These are phyloP conservation scores for Elegia similella DNA, from an alignment of 2,888 invertebrate genomes.

Conservation along the genomic window DNA sequence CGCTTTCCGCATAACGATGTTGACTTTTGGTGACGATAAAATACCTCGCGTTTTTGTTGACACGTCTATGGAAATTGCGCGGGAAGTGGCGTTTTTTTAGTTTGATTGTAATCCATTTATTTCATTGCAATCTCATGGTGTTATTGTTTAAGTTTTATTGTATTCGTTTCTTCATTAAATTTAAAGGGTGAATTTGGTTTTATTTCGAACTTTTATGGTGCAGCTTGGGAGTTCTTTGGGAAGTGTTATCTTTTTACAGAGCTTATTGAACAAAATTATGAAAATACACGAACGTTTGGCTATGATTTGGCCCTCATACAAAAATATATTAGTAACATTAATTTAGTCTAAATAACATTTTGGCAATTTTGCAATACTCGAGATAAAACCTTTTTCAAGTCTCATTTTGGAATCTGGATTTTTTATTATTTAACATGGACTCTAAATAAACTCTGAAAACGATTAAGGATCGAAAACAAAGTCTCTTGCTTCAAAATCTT, in stretches of 20 bases:
- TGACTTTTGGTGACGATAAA: slow-evolving; percentile 18
- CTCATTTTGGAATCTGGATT: too few relatives aligned
- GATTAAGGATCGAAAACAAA: too few relatives aligned
- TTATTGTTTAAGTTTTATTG: neutral
- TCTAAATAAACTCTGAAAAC: too few relatives aligned
- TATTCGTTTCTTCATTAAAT: neutral
- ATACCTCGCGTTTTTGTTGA: slow-evolving; percentile 1
- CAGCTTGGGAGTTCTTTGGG: neutral
- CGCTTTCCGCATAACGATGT: slow-evolving; percentile 49
- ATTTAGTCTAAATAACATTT: too few relatives aligned
- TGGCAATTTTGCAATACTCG: too few relatives aligned
- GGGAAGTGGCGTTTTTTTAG: neutral
- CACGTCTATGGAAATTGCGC: slow-evolving; percentile 3
- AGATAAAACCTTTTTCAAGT: too few relatives aligned
- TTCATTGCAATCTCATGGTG: neutral
- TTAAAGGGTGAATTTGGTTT: neutral
- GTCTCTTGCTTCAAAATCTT: too few relatives aligned
- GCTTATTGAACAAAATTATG: neutral
- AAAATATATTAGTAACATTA: too few relatives aligned
- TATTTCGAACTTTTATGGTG: neutral
- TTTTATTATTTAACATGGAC: too few relatives aligned
- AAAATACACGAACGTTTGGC: too few relatives aligned
- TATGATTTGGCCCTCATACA: too few relatives aligned
- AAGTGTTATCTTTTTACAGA: neutral
- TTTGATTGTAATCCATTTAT: slow-evolving; percentile 4